Base-by-base conservation (phyloP, 2,113 vertebrate species). In the Nothobranchius furzeri region DNA sequence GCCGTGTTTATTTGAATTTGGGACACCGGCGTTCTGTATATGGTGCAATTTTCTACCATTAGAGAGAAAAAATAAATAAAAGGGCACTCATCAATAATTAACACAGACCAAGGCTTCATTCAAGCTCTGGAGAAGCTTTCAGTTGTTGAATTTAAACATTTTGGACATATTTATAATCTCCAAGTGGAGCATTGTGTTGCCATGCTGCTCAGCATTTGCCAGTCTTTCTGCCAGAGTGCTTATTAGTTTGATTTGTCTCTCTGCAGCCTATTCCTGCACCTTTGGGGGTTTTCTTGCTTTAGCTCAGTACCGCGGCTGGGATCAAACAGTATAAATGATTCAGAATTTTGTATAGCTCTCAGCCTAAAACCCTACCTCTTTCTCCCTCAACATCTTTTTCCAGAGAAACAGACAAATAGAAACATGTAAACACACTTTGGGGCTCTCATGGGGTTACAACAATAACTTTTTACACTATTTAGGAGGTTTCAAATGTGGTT, bases 311-410 rank as follows among this genome's bases (percentile, higher is more conserved):
- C 57, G 53, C 60, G 79, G 60, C 53, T 58, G 43, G 60, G 60
- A 67, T 79, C 61, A 84, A 78, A 73, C 60, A 49, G n/a, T 64
- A 75, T 72, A 80, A 86, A 81, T 81, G 75, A 83, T 87, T 78
- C 12, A 66, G 48, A 61, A 56, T 75, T 68, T 87, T 54, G 59
- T 73, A 78, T 61, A 61, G 53, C 73, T 56, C 56, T 73, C 60
- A 75, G 68, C 54, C 60, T 65, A 63, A 76, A 58, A 75, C 72
- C 50, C 11, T 53, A 17, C 42, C 52, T 75, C 17, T 66, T 61
- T 75, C 68, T 56, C 62, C 50, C 50, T 58, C 60, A 67, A 47
- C 47, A 46, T 37, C 49, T 50, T 45, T 49, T 36, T 42, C 46
- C 62, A 64, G 70, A 59, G 48, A 57, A 42, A 72, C 0, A 66